Evolutionary conservation across 92 coral and sea anemone species (phyloP).

Genomic region (Phenganax subtilis): DNA sequence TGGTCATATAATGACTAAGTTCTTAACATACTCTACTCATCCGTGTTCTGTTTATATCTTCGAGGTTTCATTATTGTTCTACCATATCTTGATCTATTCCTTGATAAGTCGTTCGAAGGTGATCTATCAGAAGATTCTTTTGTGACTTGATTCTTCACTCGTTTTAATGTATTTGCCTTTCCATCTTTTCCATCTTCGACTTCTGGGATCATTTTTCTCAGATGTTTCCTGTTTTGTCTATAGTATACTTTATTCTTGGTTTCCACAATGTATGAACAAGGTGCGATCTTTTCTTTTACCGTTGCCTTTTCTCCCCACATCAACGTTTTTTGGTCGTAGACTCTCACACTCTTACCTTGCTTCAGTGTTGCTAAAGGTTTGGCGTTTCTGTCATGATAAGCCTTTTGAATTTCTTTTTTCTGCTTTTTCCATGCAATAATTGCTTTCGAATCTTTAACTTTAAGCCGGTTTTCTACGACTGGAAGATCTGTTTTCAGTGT

Average conservation of each 20-base stretch:
- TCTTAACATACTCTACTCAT: neutral
- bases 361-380: neutral
- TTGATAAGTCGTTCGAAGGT: too few relatives aligned
- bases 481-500: conserved; percentile 11
- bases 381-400: conserved; percentile 6
- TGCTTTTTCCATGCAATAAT: neutral
- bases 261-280: neutral
- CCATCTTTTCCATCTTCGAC: too few relatives aligned
- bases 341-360: neutral
- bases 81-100: too few relatives aligned
- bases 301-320: neutral
- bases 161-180: too few relatives aligned
- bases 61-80: neutral
- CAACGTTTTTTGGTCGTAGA: neutral
- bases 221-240: neutral
- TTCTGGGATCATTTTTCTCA: too few relatives aligned
- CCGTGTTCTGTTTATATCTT: neutral
- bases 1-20: neutral
- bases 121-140: too few relatives aligned
- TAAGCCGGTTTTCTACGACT: neutral
- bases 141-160: too few relatives aligned
- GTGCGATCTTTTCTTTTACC: neutral
- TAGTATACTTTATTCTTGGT: neutral
- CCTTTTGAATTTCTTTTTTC: neutral
- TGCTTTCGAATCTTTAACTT: conserved; percentile 13